phyloP scores from a whole-genome alignment of 2,113 vertebrate genomes.

The Trogon melanurus region DNA sequence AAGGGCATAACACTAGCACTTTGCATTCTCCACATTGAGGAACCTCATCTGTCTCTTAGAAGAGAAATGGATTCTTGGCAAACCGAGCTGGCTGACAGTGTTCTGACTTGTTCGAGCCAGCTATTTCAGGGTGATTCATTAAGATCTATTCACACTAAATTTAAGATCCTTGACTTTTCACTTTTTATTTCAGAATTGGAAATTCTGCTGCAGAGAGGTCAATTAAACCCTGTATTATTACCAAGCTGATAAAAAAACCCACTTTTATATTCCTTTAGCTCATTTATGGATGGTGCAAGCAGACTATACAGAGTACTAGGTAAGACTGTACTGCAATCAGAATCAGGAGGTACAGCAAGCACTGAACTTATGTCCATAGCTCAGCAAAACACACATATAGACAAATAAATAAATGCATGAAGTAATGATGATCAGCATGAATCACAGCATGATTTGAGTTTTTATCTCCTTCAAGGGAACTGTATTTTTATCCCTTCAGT shows the following conservation, averaged over 20 bases:
- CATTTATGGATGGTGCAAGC: not conserved
- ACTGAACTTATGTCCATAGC: not conserved
- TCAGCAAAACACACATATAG: not conserved
- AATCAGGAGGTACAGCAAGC: not conserved
- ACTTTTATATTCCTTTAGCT: conserved; percentile 45
- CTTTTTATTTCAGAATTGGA: conserved; percentile 74
- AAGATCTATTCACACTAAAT: conserved; percentile 75
- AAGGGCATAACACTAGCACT: conserved; percentile 29
- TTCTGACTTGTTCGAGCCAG: conserved; percentile 71
- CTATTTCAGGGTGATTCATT: conserved; percentile 72
- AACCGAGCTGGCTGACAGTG: conserved; percentile 63
- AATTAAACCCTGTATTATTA: conserved; percentile 72
- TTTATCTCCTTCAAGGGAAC: not conserved
- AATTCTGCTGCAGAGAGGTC: conserved; percentile 68
- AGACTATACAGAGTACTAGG: not conserved
- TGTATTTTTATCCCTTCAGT: not conserved
- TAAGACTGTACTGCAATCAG: not conserved
- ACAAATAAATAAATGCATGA: not conserved
- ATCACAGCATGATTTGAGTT: not conserved
- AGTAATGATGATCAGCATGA: not conserved
- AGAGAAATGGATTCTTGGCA: conserved; percentile 61
- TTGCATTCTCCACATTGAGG: conserved; percentile 10
- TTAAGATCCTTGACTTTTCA: conserved; percentile 71
- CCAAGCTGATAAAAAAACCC: conserved; percentile 44
- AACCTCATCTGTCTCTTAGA: conserved; percentile 47